phyloP scores from a whole-genome alignment of 1,140 invertebrate genomes.

The Magallana angulata region DNA sequence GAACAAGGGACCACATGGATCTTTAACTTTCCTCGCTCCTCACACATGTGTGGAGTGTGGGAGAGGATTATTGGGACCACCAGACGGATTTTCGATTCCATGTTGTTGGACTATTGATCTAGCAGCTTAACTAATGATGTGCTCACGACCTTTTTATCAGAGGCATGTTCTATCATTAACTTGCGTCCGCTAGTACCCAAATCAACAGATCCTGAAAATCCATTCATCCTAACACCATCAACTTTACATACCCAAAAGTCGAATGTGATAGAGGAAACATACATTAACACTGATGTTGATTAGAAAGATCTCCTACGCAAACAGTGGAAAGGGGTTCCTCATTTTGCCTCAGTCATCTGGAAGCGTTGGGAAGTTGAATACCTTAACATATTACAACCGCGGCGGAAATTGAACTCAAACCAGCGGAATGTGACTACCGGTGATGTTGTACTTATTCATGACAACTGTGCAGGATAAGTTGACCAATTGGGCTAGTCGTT shows the following conservation, averaged over 20 bases:
- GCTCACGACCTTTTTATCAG: constrained; percentile 60
- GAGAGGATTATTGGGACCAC: neutral
- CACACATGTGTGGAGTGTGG: too few relatives aligned
- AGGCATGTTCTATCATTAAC: constrained; percentile 64
- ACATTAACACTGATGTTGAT: constrained; percentile 15
- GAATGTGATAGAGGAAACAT: neutral
- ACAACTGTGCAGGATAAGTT: neutral
- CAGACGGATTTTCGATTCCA: neutral
- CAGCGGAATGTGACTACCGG: neutral
- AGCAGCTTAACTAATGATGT: constrained; percentile 60
- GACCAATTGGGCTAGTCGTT: constrained; percentile 28
- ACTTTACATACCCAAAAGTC: constrained; percentile 56
- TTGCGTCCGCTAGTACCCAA: constrained; percentile 56
- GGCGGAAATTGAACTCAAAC: neutral
- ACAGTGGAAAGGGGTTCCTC: neutral
- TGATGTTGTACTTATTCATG: neutral
- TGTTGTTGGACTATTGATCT: neutral
- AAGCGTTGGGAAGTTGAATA: constrained; percentile 31
- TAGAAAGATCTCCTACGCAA: neutral
- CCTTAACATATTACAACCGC: neutral
- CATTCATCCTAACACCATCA: constrained; percentile 59
- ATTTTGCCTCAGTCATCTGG: neutral
- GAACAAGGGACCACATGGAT: neutral
- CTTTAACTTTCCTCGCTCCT: neutral
- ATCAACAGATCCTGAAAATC: constrained; percentile 60